phyloP scores from a whole-genome alignment of 2,888 invertebrate species.

The Chesias legatella region DNA sequence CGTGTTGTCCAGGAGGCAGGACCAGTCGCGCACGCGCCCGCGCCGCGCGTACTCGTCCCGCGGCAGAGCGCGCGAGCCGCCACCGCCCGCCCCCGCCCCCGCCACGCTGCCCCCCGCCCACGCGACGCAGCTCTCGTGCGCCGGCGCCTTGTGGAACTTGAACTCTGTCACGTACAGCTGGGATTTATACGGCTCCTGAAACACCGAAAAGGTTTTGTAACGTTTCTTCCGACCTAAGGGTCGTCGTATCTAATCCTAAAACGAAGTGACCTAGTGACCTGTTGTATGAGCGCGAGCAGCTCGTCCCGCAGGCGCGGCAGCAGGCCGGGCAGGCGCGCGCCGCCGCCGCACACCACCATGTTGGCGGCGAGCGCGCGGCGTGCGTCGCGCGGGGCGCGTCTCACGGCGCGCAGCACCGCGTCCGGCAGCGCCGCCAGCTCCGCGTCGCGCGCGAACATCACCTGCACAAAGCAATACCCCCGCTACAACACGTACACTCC shows the following conservation, averaged over 20 bases:
- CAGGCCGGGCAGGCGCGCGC: constrained; percentile 91
- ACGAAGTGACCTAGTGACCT: constrained; percentile 84
- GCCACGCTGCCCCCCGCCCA: constrained; percentile 85
- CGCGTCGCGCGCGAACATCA: constrained; percentile 90
- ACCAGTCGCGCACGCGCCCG: constrained; percentile 91
- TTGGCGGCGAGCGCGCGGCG: constrained; percentile 89
- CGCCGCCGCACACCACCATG: constrained; percentile 93
- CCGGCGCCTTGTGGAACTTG: constrained; percentile 90
- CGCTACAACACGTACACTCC: background rate
- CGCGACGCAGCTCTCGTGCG: constrained; percentile 87
- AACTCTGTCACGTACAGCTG: constrained; percentile 58
- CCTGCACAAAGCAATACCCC: too few species aligned
- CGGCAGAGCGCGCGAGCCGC: constrained; percentile 81
- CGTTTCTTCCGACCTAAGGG: too few species aligned
- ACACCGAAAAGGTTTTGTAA: too few species aligned
- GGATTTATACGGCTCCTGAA: constrained; percentile 29
- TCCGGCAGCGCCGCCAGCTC: constrained; percentile 80
- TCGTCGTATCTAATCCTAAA: too few species aligned
- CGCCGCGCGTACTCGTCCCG: constrained; percentile 87
- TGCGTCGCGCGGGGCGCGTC: constrained; percentile 80
- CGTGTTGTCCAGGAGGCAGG: constrained; percentile 82
- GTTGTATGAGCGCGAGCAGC: constrained; percentile 83
- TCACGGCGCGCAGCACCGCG: constrained; percentile 14
- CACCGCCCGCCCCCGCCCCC: constrained; percentile 86
- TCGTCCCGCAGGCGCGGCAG: constrained; percentile 89